Evolutionary conservation across 2,797 vertebrate genomes (phyloP), one percentile per base, ranked within the genome.

Genomic region (Lithobates pipiens): DNA sequence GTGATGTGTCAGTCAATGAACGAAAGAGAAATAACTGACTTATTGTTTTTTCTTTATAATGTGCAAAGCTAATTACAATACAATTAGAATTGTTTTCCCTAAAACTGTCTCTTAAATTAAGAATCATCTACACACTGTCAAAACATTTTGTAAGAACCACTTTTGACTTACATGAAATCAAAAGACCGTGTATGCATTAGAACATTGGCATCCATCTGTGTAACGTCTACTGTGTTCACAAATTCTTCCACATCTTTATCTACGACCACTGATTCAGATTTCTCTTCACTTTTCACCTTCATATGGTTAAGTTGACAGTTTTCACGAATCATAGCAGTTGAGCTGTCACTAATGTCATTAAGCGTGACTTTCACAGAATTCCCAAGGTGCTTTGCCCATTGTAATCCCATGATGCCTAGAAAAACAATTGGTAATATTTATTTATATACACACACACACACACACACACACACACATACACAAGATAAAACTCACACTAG

Each of bases 201-300:
- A 78, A 99, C 96, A n/a, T 99, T 99, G 89, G 98, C 98, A 78
- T 99, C 98, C 97, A 97, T 97, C 93, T 97, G 96, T 88, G 95
- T 95, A 57, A 99, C 98, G 88, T 98, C 96, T 89, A 99, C 94
- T 0, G 94, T 92, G 27, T 94, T 93, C 27, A 93, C 21, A 63
- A 93, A 91, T 72, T 92, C 91, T 57, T 87, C 91, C 88, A 91
- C 92, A 88, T 89, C 90, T 54, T 89, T 34, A 57, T 93, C 81
- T 2, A 84, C 91, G 0, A 91, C 85, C 5, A 74, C 84, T 0
- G 89, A n/a, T 23, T 83, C 92, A 0, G 95, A 95, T 0, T 94
- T 91, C 50, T 94, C 95, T 32, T 90, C 91, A 2, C 88, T 89
- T 1, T 93, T 89, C 6, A 96, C 96, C 10, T 95, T 95, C 89